Evolutionary conservation across 2,113 vertebrate genomes (phyloP), one percentile per base, ranked within the genome.

Genomic region (Apeltes quadracus): DNA sequence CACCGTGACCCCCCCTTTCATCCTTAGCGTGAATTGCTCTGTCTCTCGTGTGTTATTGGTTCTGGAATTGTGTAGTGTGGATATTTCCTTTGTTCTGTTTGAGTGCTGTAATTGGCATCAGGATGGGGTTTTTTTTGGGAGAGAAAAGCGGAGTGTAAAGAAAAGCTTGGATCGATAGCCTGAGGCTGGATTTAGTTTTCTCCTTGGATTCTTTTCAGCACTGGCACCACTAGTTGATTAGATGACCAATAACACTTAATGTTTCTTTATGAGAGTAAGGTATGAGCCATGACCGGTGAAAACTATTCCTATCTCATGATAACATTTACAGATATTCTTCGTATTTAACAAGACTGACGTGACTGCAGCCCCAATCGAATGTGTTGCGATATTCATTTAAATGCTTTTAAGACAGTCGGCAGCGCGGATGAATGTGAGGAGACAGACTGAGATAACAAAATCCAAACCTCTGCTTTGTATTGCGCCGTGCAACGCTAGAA

Each of bases 51-150:
- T 44, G 51, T 59, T 76, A 29, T 51, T 22, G 36, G 41, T 29
- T 10, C 69, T 54, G 67, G 66, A 81, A 70, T 67, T 51, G 66
- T 76, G 46, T 69, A 36, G n/a, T 67, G 69, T 64, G 69, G 34
- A 39, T 78, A 23, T 78, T 79, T 72, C 53, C 78, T 84, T 88
- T 89, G 84, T 85, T 79, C 77, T 39, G 39, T 59, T 58, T 57
- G 67, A 73, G 13, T 75, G 53, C 61, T 64, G 58, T 73, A 76
- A 71, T 51, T 63, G 56, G 61, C 63, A 59, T 36, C 43, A 41
- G 61, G 46, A 39, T 25, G 16, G 59, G 51, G n/a, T n/a, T n/a
- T n/a, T n/a, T n/a, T 43, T 32, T 12, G 13, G 61, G 63, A 62
- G 66, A 67, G 62, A 20, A 44, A 66, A 34, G 34, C 62, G n/a